These are phyloP conservation scores for Pseudorhombus dupliciocellatus DNA, from an alignment of 2,113 vertebrate species.

Conservation along the genomic window DNA sequence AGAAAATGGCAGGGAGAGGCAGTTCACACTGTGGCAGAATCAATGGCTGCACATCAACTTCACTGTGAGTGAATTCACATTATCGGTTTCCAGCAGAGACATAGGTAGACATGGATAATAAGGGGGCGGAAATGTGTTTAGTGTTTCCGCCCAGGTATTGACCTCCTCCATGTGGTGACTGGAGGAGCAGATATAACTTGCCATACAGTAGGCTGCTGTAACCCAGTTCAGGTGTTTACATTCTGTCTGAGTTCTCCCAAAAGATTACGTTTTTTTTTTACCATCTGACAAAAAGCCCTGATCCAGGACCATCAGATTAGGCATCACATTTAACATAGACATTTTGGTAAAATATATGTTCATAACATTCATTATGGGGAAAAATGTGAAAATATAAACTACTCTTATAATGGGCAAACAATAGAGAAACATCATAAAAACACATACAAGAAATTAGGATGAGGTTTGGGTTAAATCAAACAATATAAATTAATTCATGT, in stretches of 20 bases:
- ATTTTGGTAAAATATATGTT: not conserved
- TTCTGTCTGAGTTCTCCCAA: too few species aligned
- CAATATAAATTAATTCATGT: not conserved
- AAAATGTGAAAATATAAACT: not conserved
- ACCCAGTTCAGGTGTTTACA: too few species aligned
- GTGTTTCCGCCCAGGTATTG: not conserved
- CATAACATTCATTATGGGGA: not conserved
- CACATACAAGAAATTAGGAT: not conserved
- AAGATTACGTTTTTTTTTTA: not conserved
- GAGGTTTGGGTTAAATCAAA: too few species aligned
- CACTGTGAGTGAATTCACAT: conserved; percentile 35
- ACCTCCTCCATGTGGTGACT: too few species aligned
- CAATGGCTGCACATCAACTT: conserved; percentile 13
- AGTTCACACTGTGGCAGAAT: conserved; percentile 36
- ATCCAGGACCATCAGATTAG: not conserved
- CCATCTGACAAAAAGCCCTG: not conserved
- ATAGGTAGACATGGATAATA: not conserved
- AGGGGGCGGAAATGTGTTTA: not conserved
- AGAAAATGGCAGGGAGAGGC: conserved; percentile 31
- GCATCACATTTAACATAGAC: not conserved
- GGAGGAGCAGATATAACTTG: too few species aligned
- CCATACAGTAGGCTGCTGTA: not conserved
- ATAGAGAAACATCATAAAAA: not conserved
- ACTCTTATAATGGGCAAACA: not conserved
- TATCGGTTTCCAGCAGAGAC: not conserved